A percentile compares a stretch with the other conserved stretches of the same genome.
Evolutionary conservation across 2,113 vertebrate species (phyloP).

Genomic region (Ammodytes dubius): DNA sequence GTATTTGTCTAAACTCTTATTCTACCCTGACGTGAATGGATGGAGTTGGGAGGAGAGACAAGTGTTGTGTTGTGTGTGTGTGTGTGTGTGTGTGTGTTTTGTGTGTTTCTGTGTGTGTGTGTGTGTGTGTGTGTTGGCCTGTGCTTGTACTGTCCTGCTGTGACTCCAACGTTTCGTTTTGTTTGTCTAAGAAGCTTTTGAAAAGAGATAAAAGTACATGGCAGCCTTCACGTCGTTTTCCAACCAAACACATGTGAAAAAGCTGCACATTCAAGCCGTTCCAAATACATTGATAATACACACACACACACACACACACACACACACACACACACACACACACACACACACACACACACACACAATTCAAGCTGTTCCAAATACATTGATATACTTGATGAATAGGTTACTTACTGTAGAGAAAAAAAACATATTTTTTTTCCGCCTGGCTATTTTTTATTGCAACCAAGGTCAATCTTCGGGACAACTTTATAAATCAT

Average conservation of each 20-base stretch:
- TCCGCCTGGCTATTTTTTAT: neutral
- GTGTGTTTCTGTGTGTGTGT: neutral
- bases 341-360: too few species aligned
- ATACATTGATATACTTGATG: neutral
- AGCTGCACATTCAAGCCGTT: neutral
- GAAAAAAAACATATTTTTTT: neutral
- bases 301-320: too few species aligned
- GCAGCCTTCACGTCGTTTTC: neutral
- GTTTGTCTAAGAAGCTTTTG: neutral
- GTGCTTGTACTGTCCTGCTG: neutral
- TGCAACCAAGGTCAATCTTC: neutral
- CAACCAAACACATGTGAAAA: neutral
- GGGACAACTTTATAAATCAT: neutral
- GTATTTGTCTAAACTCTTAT: constrained; percentile 67
- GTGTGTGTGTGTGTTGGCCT: constrained; percentile 1
- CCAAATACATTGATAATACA: neutral
- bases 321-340: too few species aligned
- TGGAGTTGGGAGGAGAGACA: neutral
- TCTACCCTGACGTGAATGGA: constrained; percentile 50
- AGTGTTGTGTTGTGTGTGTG: constrained; percentile 4
- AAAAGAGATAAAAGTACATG: neutral
- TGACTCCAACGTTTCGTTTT: neutral
- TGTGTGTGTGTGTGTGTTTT: constrained; percentile 17
- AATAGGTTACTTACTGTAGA: neutral
- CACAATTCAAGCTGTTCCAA: neutral